Evolutionary conservation across 2,113 vertebrate genomes (phyloP).

Genomic region (Sander lucioperca): DNA sequence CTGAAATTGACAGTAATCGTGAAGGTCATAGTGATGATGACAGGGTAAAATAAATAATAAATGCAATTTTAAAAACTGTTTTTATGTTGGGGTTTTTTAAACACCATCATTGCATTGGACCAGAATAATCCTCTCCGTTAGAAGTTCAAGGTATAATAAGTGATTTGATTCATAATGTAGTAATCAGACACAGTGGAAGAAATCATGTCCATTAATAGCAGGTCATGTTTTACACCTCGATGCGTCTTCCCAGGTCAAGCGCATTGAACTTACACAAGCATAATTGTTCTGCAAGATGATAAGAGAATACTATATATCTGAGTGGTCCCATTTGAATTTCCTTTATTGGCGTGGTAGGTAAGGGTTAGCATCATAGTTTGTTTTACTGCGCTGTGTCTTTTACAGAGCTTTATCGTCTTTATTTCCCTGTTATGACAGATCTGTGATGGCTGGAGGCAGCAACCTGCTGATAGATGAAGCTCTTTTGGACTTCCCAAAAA

Average conservation of each 20-base stretch:
- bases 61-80: neutral
- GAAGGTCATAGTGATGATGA: neutral
- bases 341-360: constrained; percentile 55
- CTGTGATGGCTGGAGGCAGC: constrained; percentile 52
- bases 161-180: neutral
- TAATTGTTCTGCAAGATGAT: constrained; percentile 51
- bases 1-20: constrained; percentile 16
- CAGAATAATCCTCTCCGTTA: neutral
- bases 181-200: neutral
- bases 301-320: constrained; percentile 40
- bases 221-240: constrained; percentile 4
- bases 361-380: constrained; percentile 47
- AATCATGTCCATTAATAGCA: constrained; percentile 13
- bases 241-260: constrained; percentile 39
- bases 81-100: neutral
- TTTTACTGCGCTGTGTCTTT: constrained; percentile 64
- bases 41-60: constrained; percentile 18
- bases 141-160: neutral
- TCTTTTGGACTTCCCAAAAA: constrained; percentile 72
- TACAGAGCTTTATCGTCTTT: constrained; percentile 67
- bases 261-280: neutral
- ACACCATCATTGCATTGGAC: neutral
- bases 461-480: constrained; percentile 68
- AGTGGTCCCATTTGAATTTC: constrained; percentile 69
- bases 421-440: constrained; percentile 74